phyloP scores from a whole-genome alignment of 2,888 invertebrate species.

The Drepanosiphum platanoidis region DNA sequence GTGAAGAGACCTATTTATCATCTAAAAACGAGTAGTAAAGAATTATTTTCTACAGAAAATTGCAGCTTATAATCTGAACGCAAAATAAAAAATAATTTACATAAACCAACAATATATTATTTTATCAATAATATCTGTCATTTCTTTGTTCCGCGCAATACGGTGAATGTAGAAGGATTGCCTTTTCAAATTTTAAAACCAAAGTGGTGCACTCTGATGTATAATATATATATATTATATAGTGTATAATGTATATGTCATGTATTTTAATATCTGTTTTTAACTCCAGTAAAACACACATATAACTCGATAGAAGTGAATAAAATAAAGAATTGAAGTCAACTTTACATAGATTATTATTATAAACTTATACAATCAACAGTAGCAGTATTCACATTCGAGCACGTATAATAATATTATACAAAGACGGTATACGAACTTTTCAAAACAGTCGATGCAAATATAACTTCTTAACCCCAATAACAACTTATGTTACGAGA shows the following conservation, averaged over 20 bases:
- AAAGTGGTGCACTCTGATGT: neutral
- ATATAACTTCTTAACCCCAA: conserved; percentile 12
- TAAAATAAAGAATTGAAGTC: conserved; percentile 1
- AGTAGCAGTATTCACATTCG: neutral
- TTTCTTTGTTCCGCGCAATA: neutral
- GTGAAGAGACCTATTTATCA: conserved; percentile 8
- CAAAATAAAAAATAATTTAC: neutral
- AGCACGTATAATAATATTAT: neutral
- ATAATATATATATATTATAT: neutral
- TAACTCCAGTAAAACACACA: neutral
- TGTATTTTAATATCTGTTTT: conserved; percentile 3
- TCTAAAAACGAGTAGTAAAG: neutral
- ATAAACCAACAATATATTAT: conserved; percentile 14
- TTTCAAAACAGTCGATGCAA: neutral
- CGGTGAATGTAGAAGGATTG: neutral
- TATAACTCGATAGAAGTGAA: conserved; percentile 8
- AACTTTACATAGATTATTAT: conserved; percentile 5
- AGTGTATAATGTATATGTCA: neutral
- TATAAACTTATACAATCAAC: conserved; percentile 2
- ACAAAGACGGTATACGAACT: conserved; percentile 1
- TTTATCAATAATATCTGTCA: neutral
- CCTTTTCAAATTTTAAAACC: neutral
- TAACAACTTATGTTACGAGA: conserved; percentile 25
- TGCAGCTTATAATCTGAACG: neutral
- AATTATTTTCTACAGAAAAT: neutral